Evolutionary conservation across 1,140 invertebrate genomes (phyloP).

Genomic region (Macrosteles quadrilineatus): DNA sequence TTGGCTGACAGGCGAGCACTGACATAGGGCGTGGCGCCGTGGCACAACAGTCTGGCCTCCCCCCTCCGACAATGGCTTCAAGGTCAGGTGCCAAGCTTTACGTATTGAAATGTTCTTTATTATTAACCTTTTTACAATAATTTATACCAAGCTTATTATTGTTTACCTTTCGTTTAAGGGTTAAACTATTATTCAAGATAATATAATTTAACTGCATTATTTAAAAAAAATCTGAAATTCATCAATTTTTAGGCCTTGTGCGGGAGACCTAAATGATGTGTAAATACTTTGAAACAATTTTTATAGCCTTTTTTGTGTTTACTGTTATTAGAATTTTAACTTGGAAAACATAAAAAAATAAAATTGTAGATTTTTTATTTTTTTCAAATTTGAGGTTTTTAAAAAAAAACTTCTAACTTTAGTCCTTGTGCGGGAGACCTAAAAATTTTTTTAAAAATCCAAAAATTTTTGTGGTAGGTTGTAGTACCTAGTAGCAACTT

Average conservation of each 20-base stretch:
- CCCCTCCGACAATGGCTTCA: neutral
- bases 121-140: neutral
- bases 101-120: slow-evolving; percentile 14
- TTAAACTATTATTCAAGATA: neutral
- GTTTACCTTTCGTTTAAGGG: neutral
- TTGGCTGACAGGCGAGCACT: neutral
- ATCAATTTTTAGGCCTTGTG: neutral
- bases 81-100: neutral
- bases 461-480: slow-evolving; percentile 1
- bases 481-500: slow-evolving; percentile 12
- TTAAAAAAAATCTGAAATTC: neutral
- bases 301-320: neutral
- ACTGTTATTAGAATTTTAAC: neutral
- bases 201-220: neutral
- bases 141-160: neutral
- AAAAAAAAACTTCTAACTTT: neutral
- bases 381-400: neutral
- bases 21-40: neutral
- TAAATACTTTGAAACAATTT: neutral
- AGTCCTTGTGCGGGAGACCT: neutral
- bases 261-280: neutral
- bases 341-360: neutral
- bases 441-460: neutral
- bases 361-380: neutral
- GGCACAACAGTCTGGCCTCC: slow-evolving; percentile 15